Percentiles rank a stretch among this genome's conserved stretches.
Evolutionary conservation across 2,797 vertebrate species (phyloP).

Genomic region (Cichlasoma orientale): DNA sequence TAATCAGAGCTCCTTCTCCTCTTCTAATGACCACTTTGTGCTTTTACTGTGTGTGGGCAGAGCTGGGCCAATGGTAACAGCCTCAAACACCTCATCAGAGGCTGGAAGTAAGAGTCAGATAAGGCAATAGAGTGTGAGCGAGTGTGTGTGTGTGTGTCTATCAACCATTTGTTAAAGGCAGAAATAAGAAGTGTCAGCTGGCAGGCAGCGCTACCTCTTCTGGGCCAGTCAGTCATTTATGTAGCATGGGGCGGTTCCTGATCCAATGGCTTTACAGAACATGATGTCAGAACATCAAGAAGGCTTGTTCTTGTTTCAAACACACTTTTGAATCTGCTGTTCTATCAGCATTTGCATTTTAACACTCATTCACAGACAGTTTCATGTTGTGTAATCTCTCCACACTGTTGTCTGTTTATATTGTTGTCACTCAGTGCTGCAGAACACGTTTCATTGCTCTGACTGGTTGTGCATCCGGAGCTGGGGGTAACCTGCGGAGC

Average conservation of each 20-base stretch:
- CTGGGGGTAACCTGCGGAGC: background rate
- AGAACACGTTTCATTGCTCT: background rate
- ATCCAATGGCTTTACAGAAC: background rate
- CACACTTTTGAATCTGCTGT: background rate
- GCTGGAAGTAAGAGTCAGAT: slow-evolving; percentile 19
- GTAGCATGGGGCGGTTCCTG: background rate
- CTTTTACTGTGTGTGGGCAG: slow-evolving; percentile 26
- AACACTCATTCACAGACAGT: background rate
- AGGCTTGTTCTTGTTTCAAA: no score
- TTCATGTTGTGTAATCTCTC: background rate
- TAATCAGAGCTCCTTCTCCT: slow-evolving; percentile 40
- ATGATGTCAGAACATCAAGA: background rate
- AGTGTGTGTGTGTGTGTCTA: background rate
- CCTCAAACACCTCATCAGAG: slow-evolving; percentile 17
- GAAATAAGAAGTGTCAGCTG: background rate
- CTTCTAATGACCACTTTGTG: background rate
- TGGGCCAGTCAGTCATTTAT: background rate
- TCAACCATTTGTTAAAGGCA: background rate
- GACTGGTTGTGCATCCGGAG: no score
- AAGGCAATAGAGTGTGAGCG: slow-evolving; percentile 7
- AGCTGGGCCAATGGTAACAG: slow-evolving; percentile 26
- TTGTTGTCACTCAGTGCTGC: background rate
- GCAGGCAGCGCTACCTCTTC: background rate
- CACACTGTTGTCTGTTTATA: background rate
- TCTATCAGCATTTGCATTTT: background rate